These are phyloP conservation scores for Tholera decimalis DNA, from an alignment of 2,888 invertebrate genomes.

Conservation along the genomic window DNA sequence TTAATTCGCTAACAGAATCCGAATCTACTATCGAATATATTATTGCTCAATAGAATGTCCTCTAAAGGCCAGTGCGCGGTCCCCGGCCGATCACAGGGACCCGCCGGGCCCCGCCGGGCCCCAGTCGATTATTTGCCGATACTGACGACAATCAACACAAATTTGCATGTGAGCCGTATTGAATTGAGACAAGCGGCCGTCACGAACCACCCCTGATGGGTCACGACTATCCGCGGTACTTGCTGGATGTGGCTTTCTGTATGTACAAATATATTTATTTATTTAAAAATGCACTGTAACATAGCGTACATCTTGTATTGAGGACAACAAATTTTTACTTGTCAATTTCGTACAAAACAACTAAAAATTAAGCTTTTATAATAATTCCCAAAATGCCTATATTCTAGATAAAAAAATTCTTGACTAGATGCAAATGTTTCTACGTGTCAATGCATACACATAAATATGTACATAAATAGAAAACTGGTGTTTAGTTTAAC, in stretches of 20 bases:
- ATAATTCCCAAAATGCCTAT: no score
- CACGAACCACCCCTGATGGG: conserved; percentile 74
- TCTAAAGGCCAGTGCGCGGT: conserved; percentile 38
- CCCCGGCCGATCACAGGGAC: conserved; percentile 48
- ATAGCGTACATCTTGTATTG: no score
- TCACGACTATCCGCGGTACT: conserved; percentile 55
- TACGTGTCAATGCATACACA: not conserved
- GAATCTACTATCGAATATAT: conserved; percentile 58
- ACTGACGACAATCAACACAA: conserved; percentile 85
- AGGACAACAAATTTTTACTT: no score
- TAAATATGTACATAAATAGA: no score
- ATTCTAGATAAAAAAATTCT: not conserved
- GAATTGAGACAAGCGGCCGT: conserved; percentile 83
- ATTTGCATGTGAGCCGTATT: conserved; percentile 88
- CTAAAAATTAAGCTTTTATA: no score
- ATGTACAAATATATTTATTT: conserved; percentile 1
- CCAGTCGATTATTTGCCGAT: conserved; percentile 84
- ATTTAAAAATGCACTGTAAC: no score
- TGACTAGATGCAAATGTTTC: not conserved
- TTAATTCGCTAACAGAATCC: conserved; percentile 56
- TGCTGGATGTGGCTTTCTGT: conserved; percentile 61
- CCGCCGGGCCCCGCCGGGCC: conserved; percentile 63
- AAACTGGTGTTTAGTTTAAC: no score
- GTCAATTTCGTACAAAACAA: no score
- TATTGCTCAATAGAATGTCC: conserved; percentile 62